Conservation (phyloP, 2,888 invertebrate genomes). For the Eupithecia subumbrata region DNA sequence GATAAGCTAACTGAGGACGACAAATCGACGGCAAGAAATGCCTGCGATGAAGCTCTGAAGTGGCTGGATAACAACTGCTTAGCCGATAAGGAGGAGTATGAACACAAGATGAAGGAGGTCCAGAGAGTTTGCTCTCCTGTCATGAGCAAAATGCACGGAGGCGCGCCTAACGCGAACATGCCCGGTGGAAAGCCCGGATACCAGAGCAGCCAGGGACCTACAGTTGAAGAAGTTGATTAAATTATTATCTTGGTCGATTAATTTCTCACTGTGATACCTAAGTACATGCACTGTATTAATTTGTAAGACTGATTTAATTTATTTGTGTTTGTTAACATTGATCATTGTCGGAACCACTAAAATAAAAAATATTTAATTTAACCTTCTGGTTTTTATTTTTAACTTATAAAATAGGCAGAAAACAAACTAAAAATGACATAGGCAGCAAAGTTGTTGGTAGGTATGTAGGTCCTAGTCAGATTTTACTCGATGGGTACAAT, state of each 20-base stretch:
- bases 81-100: slow-evolving; percentile 87
- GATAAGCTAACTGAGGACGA: slow-evolving; percentile 86
- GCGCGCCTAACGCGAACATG: slow-evolving; percentile 55
- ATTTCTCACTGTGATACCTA: slow-evolving; percentile 33
- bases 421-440: background rate
- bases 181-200: slow-evolving; percentile 42
- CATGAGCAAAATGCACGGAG: slow-evolving; percentile 85
- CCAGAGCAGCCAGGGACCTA: slow-evolving; percentile 54
- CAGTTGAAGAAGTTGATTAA: slow-evolving; percentile 69
- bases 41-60: slow-evolving; percentile 85
- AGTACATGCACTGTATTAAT: slow-evolving; percentile 21
- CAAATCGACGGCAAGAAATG: slow-evolving; percentile 75
- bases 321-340: slow-evolving; percentile 35
- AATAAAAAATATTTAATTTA: slow-evolving; percentile 30
- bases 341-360: slow-evolving; percentile 36
- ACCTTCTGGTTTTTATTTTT: slow-evolving; percentile 10
- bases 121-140: slow-evolving; percentile 84
- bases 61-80: slow-evolving; percentile 89
- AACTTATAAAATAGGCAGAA: background rate
- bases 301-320: slow-evolving; percentile 45
- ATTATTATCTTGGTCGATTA: background rate
- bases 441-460: background rate
- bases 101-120: slow-evolving; percentile 85
- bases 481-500: background rate
- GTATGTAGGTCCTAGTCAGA: background rate